Conservation (phyloP, 2,797 vertebrate species). For the Peromyscus aztecus region DNA sequence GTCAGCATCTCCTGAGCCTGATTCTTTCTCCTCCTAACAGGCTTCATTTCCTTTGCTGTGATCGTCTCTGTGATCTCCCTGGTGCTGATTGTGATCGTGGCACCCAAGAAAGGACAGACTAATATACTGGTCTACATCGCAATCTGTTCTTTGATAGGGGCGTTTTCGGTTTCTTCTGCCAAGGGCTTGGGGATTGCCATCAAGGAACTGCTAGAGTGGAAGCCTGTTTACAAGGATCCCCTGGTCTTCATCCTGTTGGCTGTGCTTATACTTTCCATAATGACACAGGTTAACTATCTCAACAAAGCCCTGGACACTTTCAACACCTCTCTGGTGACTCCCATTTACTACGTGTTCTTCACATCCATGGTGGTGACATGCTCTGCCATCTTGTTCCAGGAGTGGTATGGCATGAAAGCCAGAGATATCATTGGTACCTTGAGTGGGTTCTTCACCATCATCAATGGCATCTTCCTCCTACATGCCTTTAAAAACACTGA, state of each 20-base stretch:
- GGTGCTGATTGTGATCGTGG: conserved; percentile 87
- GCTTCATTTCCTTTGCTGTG: conserved; percentile 88
- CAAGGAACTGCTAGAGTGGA: conserved; percentile 86
- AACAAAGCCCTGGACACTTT: conserved; percentile 91
- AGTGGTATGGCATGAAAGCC: conserved; percentile 89
- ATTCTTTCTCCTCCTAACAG: conserved; percentile 83
- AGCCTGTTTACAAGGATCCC: conserved; percentile 86
- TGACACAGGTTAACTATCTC: conserved; percentile 91
- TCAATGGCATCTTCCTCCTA: conserved; percentile 91
- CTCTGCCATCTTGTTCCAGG: conserved; percentile 90
- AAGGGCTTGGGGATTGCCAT: conserved; percentile 91
- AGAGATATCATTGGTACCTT: conserved; percentile 88
- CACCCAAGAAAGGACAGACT: conserved; percentile 88
- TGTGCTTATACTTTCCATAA: conserved; percentile 86
- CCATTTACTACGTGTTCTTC: conserved; percentile 91
- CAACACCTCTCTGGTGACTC: conserved; percentile 90
- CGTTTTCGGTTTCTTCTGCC: conserved; percentile 91
- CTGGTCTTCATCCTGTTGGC: conserved; percentile 87
- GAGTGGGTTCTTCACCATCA: conserved; percentile 89
- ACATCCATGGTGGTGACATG: conserved; percentile 88
- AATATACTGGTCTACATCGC: conserved; percentile 90
- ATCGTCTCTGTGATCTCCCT: conserved; percentile 83
- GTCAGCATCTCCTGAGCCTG: background rate
- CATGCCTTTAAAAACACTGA: conserved; percentile 89
- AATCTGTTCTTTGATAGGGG: conserved; percentile 91